These are phyloP conservation scores for Peromyscus melanophrys DNA, from an alignment of 2,797 vertebrate species.

Conservation along the genomic window DNA sequence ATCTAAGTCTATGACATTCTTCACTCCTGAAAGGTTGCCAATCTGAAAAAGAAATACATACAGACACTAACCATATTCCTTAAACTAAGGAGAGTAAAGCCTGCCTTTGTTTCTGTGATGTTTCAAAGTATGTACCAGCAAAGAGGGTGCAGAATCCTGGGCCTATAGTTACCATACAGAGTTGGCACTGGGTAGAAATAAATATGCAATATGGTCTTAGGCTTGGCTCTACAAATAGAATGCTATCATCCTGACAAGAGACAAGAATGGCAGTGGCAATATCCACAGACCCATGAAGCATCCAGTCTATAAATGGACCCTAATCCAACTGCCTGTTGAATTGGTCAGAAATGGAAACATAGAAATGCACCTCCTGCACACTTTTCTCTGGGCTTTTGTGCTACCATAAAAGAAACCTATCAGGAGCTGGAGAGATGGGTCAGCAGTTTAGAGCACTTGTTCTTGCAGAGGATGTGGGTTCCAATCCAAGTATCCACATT, in stretches of 20 bases:
- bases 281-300: not conserved
- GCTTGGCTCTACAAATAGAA: not conserved
- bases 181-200: not conserved
- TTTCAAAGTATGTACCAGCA: slow-evolving; percentile 5
- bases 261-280: not conserved
- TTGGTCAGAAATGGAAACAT: not conserved
- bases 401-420: not conserved
- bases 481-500: not conserved
- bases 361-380: not conserved
- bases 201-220: not conserved
- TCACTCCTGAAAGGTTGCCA: not conserved
- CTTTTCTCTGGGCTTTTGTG: not conserved
- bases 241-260: not conserved
- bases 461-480: not conserved
- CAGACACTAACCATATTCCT: not conserved
- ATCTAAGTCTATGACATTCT: slow-evolving; percentile 16
- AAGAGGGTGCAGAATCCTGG: not conserved
- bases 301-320: not conserved
- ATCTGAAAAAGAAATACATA: slow-evolving; percentile 7
- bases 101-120: not conserved
- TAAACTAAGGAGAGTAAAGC: not conserved
- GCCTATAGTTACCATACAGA: not conserved
- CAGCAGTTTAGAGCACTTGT: not conserved
- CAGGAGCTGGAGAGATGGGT: not conserved
- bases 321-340: not conserved